Base-by-base conservation (phyloP, 2,797 vertebrate species). In the Poecilia wingei region DNA sequence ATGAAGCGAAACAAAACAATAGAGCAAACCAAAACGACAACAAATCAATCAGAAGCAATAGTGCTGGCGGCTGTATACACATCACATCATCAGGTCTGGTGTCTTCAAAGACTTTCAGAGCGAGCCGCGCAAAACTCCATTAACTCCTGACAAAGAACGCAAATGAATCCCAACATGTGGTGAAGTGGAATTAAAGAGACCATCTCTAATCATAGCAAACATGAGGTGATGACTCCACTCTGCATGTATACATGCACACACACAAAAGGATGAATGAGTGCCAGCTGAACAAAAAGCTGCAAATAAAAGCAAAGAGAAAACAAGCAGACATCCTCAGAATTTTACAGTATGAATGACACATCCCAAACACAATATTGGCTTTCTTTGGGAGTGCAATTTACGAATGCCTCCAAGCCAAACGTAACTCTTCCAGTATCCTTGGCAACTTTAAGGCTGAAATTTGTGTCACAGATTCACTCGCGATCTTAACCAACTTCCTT, bases 101-200 rank as follows among this genome's bases (percentile, higher is more conserved):
- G 97, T 98, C 97, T 98, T 99, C 98, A 98, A 98, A 98, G 97
- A 98, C 97, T 98, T 96, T 98, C 96, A 96, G 97, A 97, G 97
- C 95, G 95, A 98, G 97, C 97, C 96, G 96, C 96, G 97, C 86
- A 94, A 93, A 95, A 98, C 97, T 98, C 97, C 97, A 99, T 99
- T 99, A 99, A 98, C 97, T 99, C 98, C 97, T 98, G 97, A 98
- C 97, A 98, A 98, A 98, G 97, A 98, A 98, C 97, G 97, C 97
- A 99, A 99, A 99, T 98, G 97, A 98, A 98, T 98, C 97, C 96
- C 97, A 96, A 98, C 97, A 98, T 98, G 98, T 97, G 98, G 97
- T 96, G 97, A 97, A 97, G 97, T 96, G 97, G 97, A 98, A 98
- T 98, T 99, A 99, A 98, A 98, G 97, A 97, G 91, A 97, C 97